phyloP scores from a whole-genome alignment of 30 jellyfish, hydroid and myxozoan species.

The Nemopilema nomurai region DNA sequence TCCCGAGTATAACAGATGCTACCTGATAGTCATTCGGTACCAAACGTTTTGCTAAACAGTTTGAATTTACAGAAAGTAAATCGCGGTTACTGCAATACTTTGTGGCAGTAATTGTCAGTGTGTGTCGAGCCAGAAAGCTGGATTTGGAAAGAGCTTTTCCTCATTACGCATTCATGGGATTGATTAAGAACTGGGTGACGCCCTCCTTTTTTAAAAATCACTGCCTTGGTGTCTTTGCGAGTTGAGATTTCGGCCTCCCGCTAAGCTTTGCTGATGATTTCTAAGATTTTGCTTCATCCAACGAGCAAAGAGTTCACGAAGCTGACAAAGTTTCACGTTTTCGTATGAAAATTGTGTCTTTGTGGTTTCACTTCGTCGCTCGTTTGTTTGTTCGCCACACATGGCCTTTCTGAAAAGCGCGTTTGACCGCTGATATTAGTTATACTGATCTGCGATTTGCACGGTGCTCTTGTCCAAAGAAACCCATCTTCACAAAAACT shows the following conservation, averaged over 20 bases:
- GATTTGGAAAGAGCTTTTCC: constrained; percentile 6
- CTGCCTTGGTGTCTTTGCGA: neutral
- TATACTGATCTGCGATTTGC: neutral
- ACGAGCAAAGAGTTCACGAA: neutral
- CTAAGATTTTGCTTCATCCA: neutral
- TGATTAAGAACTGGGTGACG: constrained; percentile 8
- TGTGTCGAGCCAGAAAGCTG: neutral
- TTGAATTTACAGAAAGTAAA: neutral
- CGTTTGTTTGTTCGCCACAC: neutral
- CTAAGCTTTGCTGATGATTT: constrained; percentile 3
- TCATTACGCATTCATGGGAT: neutral
- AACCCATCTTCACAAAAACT: too few relatives aligned
- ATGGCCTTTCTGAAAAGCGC: neutral
- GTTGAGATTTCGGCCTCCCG: neutral
- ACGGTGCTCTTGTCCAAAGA: neutral
- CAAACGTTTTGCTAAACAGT: neutral
- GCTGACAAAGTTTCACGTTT: neutral
- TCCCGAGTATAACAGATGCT: neutral
- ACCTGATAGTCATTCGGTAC: too few relatives aligned
- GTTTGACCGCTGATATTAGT: neutral
- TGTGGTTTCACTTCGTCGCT: constrained; percentile 13
- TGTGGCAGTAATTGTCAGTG: neutral
- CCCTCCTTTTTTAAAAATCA: constrained; percentile 7
- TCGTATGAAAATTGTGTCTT: neutral
- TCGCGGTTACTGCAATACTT: neutral